Conservation (phyloP, 2,797 vertebrate genomes). For the Macroramphosus scolopax region DNA sequence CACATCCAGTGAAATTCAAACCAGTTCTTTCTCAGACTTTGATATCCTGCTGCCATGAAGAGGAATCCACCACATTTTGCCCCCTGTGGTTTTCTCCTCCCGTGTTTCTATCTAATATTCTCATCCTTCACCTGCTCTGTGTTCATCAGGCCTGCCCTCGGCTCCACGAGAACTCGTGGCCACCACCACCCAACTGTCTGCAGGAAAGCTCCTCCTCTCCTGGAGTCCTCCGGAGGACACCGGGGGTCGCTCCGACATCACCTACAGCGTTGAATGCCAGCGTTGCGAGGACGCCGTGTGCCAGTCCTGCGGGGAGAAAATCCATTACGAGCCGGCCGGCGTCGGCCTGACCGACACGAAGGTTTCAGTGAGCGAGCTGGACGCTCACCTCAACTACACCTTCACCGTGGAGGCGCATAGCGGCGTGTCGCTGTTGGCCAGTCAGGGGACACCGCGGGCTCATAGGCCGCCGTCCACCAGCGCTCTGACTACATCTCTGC, state of each 20-base stretch:
- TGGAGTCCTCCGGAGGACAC: slow-evolving; percentile 84
- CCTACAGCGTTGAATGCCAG: slow-evolving; percentile 85
- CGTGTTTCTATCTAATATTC: slow-evolving; percentile 3
- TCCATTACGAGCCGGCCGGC: slow-evolving; percentile 81
- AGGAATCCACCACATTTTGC: neutral
- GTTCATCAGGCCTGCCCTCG: slow-evolving; percentile 83
- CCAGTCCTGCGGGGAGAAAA: slow-evolving; percentile 81
- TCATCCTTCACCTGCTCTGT: neutral
- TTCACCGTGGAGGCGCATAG: slow-evolving; percentile 87
- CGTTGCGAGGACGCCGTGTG: slow-evolving; percentile 82
- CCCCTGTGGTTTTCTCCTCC: neutral
- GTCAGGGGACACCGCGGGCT: slow-evolving; percentile 49
- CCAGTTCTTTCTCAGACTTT: neutral
- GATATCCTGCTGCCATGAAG: neutral
- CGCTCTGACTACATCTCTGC: slow-evolving; percentile 85
- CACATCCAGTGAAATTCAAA: neutral
- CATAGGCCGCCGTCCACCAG: slow-evolving; percentile 66
- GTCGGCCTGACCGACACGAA: slow-evolving; percentile 65
- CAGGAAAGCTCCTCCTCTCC: slow-evolving; percentile 83
- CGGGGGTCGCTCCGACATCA: slow-evolving; percentile 85
- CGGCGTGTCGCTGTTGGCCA: slow-evolving; percentile 80
- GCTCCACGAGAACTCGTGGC: slow-evolving; percentile 77
- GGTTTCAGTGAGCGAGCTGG: slow-evolving; percentile 83
- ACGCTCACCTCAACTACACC: slow-evolving; percentile 92
- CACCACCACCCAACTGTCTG: slow-evolving; percentile 71